Evolutionary conservation across 2,888 invertebrate genomes (phyloP), one percentile per base, ranked within the genome.

Genomic region (Trichacis sp.): DNA sequence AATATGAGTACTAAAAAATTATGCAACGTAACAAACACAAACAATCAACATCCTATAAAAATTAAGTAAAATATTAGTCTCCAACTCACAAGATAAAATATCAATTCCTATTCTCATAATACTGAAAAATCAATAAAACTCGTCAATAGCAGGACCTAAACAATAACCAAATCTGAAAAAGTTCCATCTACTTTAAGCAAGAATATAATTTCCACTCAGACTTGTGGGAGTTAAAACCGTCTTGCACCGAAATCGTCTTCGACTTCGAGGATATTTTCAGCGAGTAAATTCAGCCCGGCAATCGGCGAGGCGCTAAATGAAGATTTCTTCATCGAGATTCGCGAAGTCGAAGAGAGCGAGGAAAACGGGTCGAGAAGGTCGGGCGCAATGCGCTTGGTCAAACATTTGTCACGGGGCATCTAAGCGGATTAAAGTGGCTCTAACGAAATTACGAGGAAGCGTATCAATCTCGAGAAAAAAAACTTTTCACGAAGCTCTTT

Each of bases 341-440:
- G 54, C 59, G 53, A 43, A 57, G 59, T 59, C 52, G 56, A 62
- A 59, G 62, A 59, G 59, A 62, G 47, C 54, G 57, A 40, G 24
- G 48, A 47, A 49, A 19, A 9, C 40, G 40, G 43, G 42, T 45
- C 4, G 48, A 5, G 29, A 12, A 51, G 51, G 53, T 55, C 64
- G 4, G 58, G 33, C 33, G 57, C 52, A 64, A 67, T 54, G 64
- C 54, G 57, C 50, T 59, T 65, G 67, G 58, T 64, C 60, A 65
- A 65, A 68, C 63, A 70, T 70, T 68, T 70, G 68, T 70, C 70
- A 68, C 60, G 20, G 53, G 48, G 55, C 57, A 64, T 58, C 60
- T 67, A 70, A 70, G 63, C 67, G 65, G 66, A 70, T 70, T 70
- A 67, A 64, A 64, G 64, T 63, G 60, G 62, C 66, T 59, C 69